Base-by-base conservation (phyloP, 2,797 vertebrate genomes). In the Anableps anableps region DNA sequence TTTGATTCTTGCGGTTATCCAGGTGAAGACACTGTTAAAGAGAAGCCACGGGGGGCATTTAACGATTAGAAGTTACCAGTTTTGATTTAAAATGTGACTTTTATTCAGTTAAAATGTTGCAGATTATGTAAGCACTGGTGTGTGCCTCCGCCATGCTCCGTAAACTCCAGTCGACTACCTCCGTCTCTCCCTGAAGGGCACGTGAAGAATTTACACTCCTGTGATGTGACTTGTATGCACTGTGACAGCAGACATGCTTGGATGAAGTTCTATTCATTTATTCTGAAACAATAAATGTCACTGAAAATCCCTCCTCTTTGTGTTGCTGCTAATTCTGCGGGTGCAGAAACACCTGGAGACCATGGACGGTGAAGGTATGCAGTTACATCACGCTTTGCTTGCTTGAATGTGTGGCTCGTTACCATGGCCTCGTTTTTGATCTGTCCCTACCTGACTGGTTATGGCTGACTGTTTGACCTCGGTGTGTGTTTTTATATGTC, bases 221-320 rank as follows among this genome's bases (percentile, higher is more conserved):
- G 87, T 86, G 84, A 90, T 90, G 85, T 88, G 84, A 91, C 82
- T 84, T 80, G 81, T 90, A 60, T 71, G 80, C 86, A 70, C 88
- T 81, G 79, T 85, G 84, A 88, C 55, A 26, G 80, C 81, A 79
- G 72, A 89, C 72, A 47, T 48, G 85, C 85, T 87, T 74, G 11
- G 8, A 48, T 85, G 64, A 87, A 78, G 72, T 82, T 79, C 79
- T 87, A 0, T 85, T 91, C 10, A 47, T 88, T 83, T 89, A 31
- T 88, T 91, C 90, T 82, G 72, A 82, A 83, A 91, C 80, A 94
- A 88, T 94, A 93, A 94, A 95, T 81, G n/a, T 88, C 0, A 66
- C 55, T 88, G 62, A 87, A 75, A 87, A 86, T 72, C 74, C 77
- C 74, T 38, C 71, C 2, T 47, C n/a, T 77, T 74, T 85, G 83